A percentile compares a stretch with the other conserved stretches of the same genome.
Conservation (phyloP, 2,113 vertebrate genomes). For the Stegostoma tigrinum region DNA sequence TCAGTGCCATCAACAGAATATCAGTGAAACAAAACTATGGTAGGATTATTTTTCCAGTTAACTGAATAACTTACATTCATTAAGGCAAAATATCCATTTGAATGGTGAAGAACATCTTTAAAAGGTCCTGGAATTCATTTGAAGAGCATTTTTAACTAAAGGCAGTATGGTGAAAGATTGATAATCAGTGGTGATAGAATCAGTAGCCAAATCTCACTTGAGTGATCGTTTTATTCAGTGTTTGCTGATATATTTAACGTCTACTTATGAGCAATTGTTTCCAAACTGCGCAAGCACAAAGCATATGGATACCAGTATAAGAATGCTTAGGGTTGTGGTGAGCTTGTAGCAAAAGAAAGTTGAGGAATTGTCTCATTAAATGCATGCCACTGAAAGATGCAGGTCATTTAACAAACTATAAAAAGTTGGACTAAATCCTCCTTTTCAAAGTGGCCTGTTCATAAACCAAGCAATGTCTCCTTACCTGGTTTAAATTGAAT, state of each 20-base stretch:
- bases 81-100: neutral
- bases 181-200: neutral
- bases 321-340: neutral
- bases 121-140: neutral
- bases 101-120: neutral
- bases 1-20: neutral
- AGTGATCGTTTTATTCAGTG: neutral
- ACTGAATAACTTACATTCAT: neutral
- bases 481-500: constrained; percentile 98
- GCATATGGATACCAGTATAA: neutral
- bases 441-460: neutral
- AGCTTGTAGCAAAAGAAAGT: neutral
- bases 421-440: neutral
- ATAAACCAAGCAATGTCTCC: constrained; percentile 32
- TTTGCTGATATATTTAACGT: neutral
- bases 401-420: neutral
- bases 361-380: neutral
- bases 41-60: neutral
- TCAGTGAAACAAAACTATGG: neutral
- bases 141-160: neutral
- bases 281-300: neutral
- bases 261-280: neutral
- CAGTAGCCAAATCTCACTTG: neutral
- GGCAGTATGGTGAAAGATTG: neutral
- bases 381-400: neutral